These are phyloP conservation scores for Amblyopsis hoosieri DNA, from an alignment of 2,797 vertebrate species.

Conservation along the genomic window DNA sequence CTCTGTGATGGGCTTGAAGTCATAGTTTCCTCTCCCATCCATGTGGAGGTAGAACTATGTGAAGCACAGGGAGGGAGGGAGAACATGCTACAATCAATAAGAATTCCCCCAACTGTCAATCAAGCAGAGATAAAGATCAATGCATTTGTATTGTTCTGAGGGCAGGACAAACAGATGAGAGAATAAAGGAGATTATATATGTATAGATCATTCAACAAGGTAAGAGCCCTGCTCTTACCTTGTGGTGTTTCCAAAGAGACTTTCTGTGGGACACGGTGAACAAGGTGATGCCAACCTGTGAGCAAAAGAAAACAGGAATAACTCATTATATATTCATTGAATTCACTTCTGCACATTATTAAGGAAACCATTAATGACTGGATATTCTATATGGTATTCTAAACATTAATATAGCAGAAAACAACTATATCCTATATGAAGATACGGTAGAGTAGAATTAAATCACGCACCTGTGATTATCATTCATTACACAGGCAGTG, in stretches of 20 bases:
- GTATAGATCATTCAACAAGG: too few species aligned
- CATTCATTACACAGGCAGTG: too few species aligned
- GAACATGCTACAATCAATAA: not conserved
- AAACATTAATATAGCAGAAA: too few species aligned
- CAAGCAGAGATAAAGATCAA: not conserved
- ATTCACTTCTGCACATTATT: not conserved
- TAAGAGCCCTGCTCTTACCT: constrained; percentile 73
- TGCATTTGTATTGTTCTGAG: too few species aligned
- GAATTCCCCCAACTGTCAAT: not conserved
- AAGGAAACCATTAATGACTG: not conserved
- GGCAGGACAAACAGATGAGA: too few species aligned
- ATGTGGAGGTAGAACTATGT: constrained; percentile 93
- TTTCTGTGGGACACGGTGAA: constrained; percentile 98
- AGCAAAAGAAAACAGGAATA: constrained; percentile 18
- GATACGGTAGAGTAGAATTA: too few species aligned
- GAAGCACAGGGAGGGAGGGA: constrained; percentile 21
- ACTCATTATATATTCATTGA: not conserved
- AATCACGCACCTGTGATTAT: too few species aligned
- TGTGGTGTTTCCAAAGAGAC: constrained; percentile 96
- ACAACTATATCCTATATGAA: too few species aligned
- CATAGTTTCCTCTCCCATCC: constrained; percentile 96
- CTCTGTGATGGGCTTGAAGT: constrained; percentile 95
- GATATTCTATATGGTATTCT: too few species aligned
- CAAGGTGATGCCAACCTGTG: constrained; percentile 94
- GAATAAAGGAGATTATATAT: too few species aligned